Evolutionary conservation across 2,888 invertebrate species (phyloP), one percentile per base, ranked within the genome.

Genomic region (Osmoderma eremita): DNA sequence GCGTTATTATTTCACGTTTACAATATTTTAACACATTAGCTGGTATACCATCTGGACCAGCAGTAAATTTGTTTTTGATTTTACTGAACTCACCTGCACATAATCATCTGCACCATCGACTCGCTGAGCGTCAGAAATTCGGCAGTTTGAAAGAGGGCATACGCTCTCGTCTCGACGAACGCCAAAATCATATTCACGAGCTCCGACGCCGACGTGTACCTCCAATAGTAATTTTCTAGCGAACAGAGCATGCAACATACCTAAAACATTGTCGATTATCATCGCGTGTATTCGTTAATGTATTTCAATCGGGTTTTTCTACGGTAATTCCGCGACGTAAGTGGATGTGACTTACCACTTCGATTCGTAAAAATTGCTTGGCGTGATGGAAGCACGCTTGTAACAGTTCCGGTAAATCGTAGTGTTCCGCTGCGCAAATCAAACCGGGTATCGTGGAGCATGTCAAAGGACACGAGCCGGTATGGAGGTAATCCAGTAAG

Each of bases 301-400:
- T 30, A 30, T 5, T 30, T 30, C 5, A 8, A 6, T 6, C 10
- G 1, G 30, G 30, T 30, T 4, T 30, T 4, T 5, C 2, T 2
- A 1, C 8, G 2, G 3, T 30, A 45, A 36, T n/a, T n/a, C n/a
- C n/a, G n/a, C n/a, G n/a, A n/a, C n/a, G n/a, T n/a, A n/a, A n/a
- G n/a, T n/a, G n/a, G n/a, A n/a, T n/a, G n/a, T 22, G 39, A 79
- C 86, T 84, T 79, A 93, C 95, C 78, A 95, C 93, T 84, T 95
- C 95, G 81, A 95, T 93, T 75, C 95, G 88, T 39, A 96, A 86
- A 81, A 95, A 95, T 81, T 96, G 95, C 81, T 96, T 96, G 76
- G 95, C 95, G 78, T 96, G 96, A 80, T 96, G 96, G 84, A 96
- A 96, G 83, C 96, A 96, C 10, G 96, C 96, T 79, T 96, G 95